Conservation (phyloP, 2,797 vertebrate genomes). For the Sphaeramia orbicularis region DNA sequence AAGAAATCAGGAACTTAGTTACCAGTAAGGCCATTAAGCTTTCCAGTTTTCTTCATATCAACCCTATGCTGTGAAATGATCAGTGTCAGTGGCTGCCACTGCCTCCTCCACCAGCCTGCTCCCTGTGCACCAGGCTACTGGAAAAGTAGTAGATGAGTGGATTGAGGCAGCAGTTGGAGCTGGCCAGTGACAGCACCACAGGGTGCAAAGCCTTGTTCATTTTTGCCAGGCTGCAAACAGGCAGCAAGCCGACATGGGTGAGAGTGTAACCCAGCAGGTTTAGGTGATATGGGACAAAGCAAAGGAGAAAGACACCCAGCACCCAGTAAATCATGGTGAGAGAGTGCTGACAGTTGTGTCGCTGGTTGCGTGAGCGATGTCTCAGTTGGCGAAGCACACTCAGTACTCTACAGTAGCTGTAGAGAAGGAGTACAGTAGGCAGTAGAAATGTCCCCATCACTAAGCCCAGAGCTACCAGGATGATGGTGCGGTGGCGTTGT, state of each 20-base stretch:
- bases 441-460: conserved; percentile 76
- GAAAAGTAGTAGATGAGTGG: conserved; percentile 84
- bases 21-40: neutral
- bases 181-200: conserved; percentile 77
- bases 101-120: conserved; percentile 36
- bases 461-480: conserved; percentile 72
- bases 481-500: conserved; percentile 65
- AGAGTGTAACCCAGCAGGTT: conserved; percentile 84
- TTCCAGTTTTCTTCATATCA: neutral
- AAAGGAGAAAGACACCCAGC: conserved; percentile 80
- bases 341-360: conserved; percentile 49
- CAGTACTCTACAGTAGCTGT: conserved; percentile 82
- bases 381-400: conserved; percentile 64
- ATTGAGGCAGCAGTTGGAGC: conserved; percentile 84
- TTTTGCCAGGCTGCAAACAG: conserved; percentile 71
- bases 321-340: conserved; percentile 83
- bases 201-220: conserved; percentile 75
- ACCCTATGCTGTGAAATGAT: neutral
- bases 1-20: too few relatives aligned
- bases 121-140: conserved; percentile 66
- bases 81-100: conserved; percentile 56
- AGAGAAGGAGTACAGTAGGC: conserved; percentile 76
- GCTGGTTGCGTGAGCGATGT: conserved; percentile 44
- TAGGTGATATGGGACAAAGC: conserved; percentile 83
- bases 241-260: conserved; percentile 75